Base-by-base conservation (phyloP, 2,113 vertebrate genomes). In the Mystacornis crossleyi region DNA sequence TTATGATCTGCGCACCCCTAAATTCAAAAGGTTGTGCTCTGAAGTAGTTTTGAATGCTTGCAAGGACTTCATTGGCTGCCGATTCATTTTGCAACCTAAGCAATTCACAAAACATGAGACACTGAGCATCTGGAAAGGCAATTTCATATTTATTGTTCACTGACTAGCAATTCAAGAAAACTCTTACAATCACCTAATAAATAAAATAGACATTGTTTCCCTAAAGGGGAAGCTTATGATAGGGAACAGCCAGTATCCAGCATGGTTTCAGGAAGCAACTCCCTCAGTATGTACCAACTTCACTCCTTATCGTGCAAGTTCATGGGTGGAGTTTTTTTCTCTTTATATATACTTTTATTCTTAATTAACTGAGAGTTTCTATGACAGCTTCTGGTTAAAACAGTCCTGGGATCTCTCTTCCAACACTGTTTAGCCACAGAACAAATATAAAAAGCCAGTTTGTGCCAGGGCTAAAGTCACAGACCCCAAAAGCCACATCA, bases 1-100 rank as follows among this genome's bases (percentile, higher is more conserved):
- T 98, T 96, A 99, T 98, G 98, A 99, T 99, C 67, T 99, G 98
- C 40, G 98, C 99, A 78, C 98, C 99, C 97, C 98, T 98, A 98
- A 99, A 99, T 66, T 97, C 94, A 97, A 99, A 99, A 81, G 99
- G 99, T 93, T 99, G 98, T 80, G 98, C 96, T 81, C 95, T 94
- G 95, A 99, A 98, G 98, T 99, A 99, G 83, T 92, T 95, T 84
- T 96, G 94, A 95, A 99, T 97, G 96, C 95, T 98, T 26, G 18
- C 74, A 96, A 99, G 95, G 98, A 99, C 96, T 96, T 97, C 95
- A 64, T 96, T 97, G 72, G 99, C 98, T 90, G 97, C 97, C 34
- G 98, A 93, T 97, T 98, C 96, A 93, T 99, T 98, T 97, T 98
- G 96, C 90, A 98, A 96, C 94, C 99, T 99, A 97, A 82, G 96